Evolutionary conservation across 2,113 vertebrate genomes (phyloP).

Genomic region (Potamarius usumacintae): DNA sequence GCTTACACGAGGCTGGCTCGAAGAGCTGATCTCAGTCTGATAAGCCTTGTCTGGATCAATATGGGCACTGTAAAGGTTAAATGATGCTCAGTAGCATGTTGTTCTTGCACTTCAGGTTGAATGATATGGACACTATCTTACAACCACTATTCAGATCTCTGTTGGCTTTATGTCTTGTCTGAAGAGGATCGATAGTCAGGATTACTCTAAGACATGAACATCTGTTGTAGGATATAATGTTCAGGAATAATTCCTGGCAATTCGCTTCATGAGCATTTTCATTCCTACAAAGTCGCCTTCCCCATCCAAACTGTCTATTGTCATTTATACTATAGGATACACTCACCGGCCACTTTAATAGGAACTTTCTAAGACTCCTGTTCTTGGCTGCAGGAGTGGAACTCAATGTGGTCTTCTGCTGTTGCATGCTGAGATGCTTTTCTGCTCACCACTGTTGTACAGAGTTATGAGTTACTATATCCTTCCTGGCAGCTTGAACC

Average conservation of each 20-base stretch:
- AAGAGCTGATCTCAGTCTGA: conserved; percentile 70
- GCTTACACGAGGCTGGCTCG: conserved; percentile 55
- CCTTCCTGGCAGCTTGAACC: too few species aligned
- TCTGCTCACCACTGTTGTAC: too few species aligned
- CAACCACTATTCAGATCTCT: conserved; percentile 41
- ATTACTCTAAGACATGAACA: background rate
- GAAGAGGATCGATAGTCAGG: background rate
- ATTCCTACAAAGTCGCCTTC: background rate
- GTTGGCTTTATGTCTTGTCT: background rate
- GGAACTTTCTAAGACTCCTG: too few species aligned
- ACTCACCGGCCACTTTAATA: too few species aligned
- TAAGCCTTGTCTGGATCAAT: conserved; percentile 77
- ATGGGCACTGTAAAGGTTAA: conserved; percentile 82
- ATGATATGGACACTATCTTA: conserved; percentile 69
- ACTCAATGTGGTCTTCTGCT: too few species aligned
- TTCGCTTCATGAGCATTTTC: background rate
- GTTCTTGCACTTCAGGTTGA: conserved; percentile 71
- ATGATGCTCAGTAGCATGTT: conserved; percentile 76
- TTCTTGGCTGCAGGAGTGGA: too few species aligned
- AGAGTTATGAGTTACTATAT: too few species aligned
- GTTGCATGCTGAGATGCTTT: too few species aligned
- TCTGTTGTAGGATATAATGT: background rate
- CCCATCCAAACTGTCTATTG: too few species aligned
- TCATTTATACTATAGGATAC: too few species aligned
- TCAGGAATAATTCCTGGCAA: background rate